phyloP scores from a whole-genome alignment of 2,797 vertebrate genomes.

The Tokudaia tokunoshimensis region DNA sequence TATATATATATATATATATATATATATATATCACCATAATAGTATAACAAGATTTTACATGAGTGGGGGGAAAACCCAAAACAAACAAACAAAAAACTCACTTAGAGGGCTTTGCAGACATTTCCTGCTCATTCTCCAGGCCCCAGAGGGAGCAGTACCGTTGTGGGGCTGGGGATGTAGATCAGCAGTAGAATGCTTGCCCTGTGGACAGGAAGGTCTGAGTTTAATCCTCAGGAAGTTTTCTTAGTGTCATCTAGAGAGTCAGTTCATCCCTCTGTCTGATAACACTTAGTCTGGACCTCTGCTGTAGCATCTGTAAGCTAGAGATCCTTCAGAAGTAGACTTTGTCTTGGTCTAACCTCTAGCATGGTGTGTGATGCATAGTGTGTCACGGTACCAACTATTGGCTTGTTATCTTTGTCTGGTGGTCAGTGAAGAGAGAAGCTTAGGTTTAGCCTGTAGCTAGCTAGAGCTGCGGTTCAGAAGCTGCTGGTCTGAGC shows the following conservation, averaged over 20 bases:
- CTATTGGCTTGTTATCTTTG: background rate
- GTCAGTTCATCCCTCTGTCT: background rate
- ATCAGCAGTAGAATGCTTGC: background rate
- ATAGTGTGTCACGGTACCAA: no score
- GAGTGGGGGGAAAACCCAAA: background rate
- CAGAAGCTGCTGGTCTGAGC: background rate
- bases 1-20: background rate
- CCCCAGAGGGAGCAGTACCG: background rate
- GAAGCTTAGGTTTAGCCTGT: background rate
- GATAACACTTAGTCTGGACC: background rate
- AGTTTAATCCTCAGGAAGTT: background rate
- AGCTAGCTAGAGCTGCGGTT: background rate
- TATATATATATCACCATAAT: background rate
- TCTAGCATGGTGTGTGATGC: background rate
- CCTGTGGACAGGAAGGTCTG: background rate
- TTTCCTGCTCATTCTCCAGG: constrained; percentile 19
- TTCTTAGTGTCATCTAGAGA: background rate
- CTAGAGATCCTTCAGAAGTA: constrained; percentile 23
- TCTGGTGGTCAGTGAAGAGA: background rate
- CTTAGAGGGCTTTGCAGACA: background rate
- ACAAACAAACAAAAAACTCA: constrained; percentile 1
- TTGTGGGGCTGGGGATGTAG: background rate
- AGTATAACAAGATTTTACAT: constrained; percentile 36
- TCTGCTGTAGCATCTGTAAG: background rate
- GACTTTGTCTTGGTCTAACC: background rate